Base-by-base conservation (phyloP, 2,888 invertebrate species). In the Polietes domitor region DNA sequence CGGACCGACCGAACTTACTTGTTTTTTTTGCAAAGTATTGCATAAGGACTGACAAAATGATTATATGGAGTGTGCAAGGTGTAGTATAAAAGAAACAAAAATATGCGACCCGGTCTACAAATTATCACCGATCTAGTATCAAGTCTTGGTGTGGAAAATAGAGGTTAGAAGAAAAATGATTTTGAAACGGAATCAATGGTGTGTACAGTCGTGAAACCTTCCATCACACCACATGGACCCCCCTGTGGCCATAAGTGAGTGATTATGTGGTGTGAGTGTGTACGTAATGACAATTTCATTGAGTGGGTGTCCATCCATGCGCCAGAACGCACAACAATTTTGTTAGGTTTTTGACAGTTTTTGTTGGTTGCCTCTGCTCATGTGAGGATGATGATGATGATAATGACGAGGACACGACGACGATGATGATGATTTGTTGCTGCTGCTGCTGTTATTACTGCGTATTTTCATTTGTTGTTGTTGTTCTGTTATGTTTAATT, bases 401-500 rank as follows among this genome's bases (percentile, higher is more conserved):
- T 55, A 21, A 55, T 55, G 55, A 19, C 55, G 21, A 28, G n/a
- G n/a, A 61, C n/a, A n/a, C 61, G 28, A 61, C 28, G 61, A 28
- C 43, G 43, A 41, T 43, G 43, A 41, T 68, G 61, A 47, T 77
- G 70, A 70, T 61, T 80, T 77, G 15, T 5, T 72, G 72, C 68
- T 72, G 24, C 68, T 72, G 24, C 37, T 61, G 58, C 70, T 77
- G 21, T 43, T 47, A 55, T n/a, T 72, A 61, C 24, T 63, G 61
- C 63, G 55, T 68, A 68, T 81, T 65, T 74, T 53, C n/a, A 53
- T 65, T 41, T 26, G 37, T 72, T 78, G 53, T 7, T 32, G 61
- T 82, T 78, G 61, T 63, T 72, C 37, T 74, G 58, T 68, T 74
- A 43, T 83, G 63, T 78, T 78, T 76, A 76, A 80, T 84, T 84